Evolutionary conservation across 2,797 vertebrate species (phyloP), one percentile per base, ranked within the genome.

Genomic region (Telmatherina bonti): DNA sequence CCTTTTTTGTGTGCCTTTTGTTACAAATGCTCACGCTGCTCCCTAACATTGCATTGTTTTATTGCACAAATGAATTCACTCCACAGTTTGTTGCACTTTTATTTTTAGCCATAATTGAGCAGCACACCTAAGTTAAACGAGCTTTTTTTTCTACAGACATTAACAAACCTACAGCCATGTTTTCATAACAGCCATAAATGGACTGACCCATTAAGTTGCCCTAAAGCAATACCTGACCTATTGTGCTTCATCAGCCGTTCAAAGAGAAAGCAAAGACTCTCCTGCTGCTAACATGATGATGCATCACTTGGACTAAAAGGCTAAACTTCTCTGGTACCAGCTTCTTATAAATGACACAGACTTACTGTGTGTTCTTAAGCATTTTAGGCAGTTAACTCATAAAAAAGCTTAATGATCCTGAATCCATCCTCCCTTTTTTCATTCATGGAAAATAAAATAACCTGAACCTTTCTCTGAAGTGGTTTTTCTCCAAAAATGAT

Each of bases 391-490:
- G 49, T 30, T 9, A n/a, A 1, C 1, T 45, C 20, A 29, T 22
- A 35, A 49, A 56, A 43, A 3, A n/a, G 12, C n/a, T 36, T 30
- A 63, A 55, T 57, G 6, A 56, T 12, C 1, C 26, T 16, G 43
- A 31, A 10, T 64, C 49, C 24, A 55, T 68, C 12, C 35, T 59
- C 4, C 29, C n/a, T 16, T 35, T n/a, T 67, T 2, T 0, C 24
- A 56, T 51, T 22, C 38, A 52, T 31, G 55, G 66, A 45, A 78
- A 80, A 56, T 7, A 31, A 7, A 72, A 31, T 55, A 45, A 62
- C 13, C 24, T 54, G 22, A 20, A 7, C 18, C 1, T 20, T 63
- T 41, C 43, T 43, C 55, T 43, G 8, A 43, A 70, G 61, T 54
- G 64, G 70, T 59, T 27, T 36, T 43, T 52, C 65, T 58, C 43